phyloP scores from a whole-genome alignment of 1,140 invertebrate genomes.

The Maconellicoccus hirsutus region DNA sequence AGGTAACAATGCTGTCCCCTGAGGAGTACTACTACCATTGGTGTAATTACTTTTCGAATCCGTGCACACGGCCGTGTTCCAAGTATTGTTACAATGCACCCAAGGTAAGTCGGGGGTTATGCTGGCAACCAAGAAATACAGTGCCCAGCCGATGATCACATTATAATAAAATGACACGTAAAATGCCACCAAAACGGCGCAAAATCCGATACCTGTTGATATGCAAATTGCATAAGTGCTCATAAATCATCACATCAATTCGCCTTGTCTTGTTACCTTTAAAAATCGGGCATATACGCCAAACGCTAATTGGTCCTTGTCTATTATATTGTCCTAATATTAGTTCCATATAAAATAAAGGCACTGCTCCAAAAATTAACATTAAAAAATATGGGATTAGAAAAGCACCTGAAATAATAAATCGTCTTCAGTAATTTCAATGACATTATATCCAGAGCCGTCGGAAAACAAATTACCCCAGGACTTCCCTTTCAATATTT shows the following conservation, averaged over 20 bases:
- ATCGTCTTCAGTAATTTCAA: too few relatives aligned
- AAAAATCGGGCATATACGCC: conserved; percentile 77
- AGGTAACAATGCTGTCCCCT: conserved; percentile 36
- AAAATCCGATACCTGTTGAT: conserved; percentile 66
- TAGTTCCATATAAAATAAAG: conserved; percentile 75
- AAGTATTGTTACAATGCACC: conserved; percentile 71
- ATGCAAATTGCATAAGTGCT: background rate
- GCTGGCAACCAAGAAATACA: conserved; percentile 68
- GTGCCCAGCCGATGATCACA: conserved; percentile 80
- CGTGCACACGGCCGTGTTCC: conserved; percentile 73
- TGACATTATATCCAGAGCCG: too few relatives aligned
- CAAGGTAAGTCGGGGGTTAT: conserved; percentile 63
- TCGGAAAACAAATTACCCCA: too few relatives aligned
- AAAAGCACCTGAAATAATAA: conserved; percentile 47
- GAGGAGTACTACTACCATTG: conserved; percentile 9
- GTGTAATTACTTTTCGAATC: conserved; percentile 34
- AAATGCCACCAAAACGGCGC: conserved; percentile 73
- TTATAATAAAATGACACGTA: conserved; percentile 90
- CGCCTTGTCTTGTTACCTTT: too few relatives aligned
- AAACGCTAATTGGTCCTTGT: conserved; percentile 65
- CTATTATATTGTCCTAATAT: conserved; percentile 69
- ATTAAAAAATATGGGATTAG: conserved; percentile 55
- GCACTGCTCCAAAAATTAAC: conserved; percentile 66
- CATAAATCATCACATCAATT: too few relatives aligned
- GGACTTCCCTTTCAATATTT: too few relatives aligned